Percentiles rank a stretch among this genome's conserved stretches.
Evolutionary conservation across 2,888 invertebrate genomes (phyloP).

Genomic region (Ashinkailepas kermadecensis): DNA sequence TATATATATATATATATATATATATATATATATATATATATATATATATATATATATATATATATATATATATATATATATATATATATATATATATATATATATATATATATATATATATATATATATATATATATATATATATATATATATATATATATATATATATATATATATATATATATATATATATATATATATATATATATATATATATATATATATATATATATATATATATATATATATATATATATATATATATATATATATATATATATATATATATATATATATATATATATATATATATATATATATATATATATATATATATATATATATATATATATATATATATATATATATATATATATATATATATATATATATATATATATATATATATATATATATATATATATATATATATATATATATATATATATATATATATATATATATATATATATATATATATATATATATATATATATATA

Average conservation of each 20-base stretch:
- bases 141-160: no score
- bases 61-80: no score
- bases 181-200: no score
- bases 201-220: no score
- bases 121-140: no score
- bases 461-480: slow-evolving; percentile 19
- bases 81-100: no score
- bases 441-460: neutral
- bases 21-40: no score
- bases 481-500: neutral
- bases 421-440: slow-evolving; percentile 10
- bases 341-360: neutral
- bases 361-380: neutral
- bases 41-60: no score
- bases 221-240: no score
- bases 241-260: neutral
- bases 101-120: no score
- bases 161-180: no score
- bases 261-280: neutral
- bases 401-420: neutral
- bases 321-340: neutral
- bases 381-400: neutral
- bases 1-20: no score
- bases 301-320: neutral
- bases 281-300: neutral